These are phyloP conservation scores for Miichthys miiuy DNA, from an alignment of 2,797 vertebrate species.

Conservation along the genomic window DNA sequence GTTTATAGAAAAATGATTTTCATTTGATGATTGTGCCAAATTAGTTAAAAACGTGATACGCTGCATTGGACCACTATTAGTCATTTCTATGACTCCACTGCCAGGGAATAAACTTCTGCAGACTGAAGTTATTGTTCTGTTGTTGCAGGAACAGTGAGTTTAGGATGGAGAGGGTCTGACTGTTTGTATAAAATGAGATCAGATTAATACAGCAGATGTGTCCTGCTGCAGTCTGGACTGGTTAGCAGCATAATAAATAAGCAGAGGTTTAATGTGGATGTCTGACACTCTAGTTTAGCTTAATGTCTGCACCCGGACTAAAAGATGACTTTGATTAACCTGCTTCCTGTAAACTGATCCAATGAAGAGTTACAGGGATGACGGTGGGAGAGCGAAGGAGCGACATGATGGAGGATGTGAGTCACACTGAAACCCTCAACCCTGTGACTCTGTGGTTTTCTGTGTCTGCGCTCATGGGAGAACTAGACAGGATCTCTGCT, in stretches of 20 bases:
- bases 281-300: conserved; percentile 1
- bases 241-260: conserved; percentile 8
- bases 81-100: neutral
- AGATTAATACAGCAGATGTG: conserved; percentile 25
- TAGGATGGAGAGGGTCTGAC: neutral
- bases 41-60: too few relatives aligned
- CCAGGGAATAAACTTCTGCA: neutral
- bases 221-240: neutral
- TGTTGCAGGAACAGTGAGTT: neutral
- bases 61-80: neutral
- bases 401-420: conserved; percentile 59
- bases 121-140: neutral
- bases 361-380: conserved; percentile 1
- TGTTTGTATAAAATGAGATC: neutral
- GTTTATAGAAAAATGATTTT: too few relatives aligned
- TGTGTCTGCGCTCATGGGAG: conserved; percentile 39
- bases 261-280: neutral
- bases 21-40: too few relatives aligned
- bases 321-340: conserved; percentile 13
- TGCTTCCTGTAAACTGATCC: conserved; percentile 26
- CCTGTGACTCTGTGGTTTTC: conserved; percentile 51
- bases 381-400: conserved; percentile 17
- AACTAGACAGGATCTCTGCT: conserved; percentile 20
- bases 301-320: neutral
- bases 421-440: conserved; percentile 50